Conservation (phyloP, 2,113 vertebrate genomes). For the Heterochromis multidens region DNA sequence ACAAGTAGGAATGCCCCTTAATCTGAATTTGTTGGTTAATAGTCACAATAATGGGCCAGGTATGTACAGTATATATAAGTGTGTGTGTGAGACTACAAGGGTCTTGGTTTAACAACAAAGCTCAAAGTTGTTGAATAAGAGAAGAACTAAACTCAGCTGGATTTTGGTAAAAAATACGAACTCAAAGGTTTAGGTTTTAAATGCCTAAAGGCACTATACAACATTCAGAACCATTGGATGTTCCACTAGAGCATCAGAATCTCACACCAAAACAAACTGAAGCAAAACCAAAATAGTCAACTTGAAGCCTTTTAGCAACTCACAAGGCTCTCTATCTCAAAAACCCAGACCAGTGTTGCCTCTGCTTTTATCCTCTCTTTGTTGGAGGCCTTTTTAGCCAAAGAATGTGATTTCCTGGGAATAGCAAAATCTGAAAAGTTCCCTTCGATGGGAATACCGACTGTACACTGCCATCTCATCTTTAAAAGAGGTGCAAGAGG, state of each 20-base stretch:
- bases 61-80: background rate
- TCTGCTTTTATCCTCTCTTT: background rate
- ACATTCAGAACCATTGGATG: background rate
- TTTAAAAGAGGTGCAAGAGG: background rate
- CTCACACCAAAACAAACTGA: background rate
- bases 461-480: background rate
- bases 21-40: conserved; percentile 42
- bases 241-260: background rate
- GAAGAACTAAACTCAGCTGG: background rate
- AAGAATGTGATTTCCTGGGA: background rate
- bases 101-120: background rate
- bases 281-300: background rate
- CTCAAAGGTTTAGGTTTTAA: background rate
- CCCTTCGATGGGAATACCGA: background rate
- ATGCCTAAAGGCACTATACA: background rate
- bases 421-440: background rate
- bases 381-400: background rate
- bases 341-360: background rate
- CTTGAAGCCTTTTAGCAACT: background rate
- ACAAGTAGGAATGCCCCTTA: conserved; percentile 7
- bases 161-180: background rate
- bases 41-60: conserved; percentile 18
- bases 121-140: background rate
- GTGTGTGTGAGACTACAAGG: background rate
- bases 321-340: background rate